Conservation (phyloP, 2,113 vertebrate species). For the Gallinago media region DNA sequence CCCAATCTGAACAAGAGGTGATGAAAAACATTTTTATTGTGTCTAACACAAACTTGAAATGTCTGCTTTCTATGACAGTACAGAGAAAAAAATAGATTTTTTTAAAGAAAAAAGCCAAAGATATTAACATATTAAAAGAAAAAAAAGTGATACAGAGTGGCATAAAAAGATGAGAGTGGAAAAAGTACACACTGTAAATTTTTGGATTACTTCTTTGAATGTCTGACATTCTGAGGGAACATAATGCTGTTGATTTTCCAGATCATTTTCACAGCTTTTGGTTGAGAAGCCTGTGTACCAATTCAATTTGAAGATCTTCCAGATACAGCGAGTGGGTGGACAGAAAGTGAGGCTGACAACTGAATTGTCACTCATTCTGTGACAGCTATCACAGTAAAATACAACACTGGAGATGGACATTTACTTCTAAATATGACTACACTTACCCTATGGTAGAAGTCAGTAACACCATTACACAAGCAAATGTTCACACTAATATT, state of each 20-base stretch:
- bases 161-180: not conserved
- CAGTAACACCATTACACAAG: not conserved
- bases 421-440: not conserved
- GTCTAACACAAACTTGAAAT: not conserved
- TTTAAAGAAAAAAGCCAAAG: not conserved
- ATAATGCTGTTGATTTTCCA: not conserved
- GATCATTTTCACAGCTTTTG: not conserved
- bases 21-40: not conserved
- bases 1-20: not conserved
- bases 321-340: not conserved
- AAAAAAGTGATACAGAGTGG: not conserved
- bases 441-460: not conserved
- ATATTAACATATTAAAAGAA: not conserved
- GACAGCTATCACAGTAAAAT: slow-evolving; percentile 1
- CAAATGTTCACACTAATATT: not conserved
- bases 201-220: not conserved
- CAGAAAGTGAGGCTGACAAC: not conserved
- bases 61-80: not conserved
- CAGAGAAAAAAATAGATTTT: not conserved
- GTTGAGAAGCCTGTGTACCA: not conserved
- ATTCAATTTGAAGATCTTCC: not conserved
- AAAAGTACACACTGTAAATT: not conserved
- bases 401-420: not conserved
- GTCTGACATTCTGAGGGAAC: not conserved
- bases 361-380: not conserved